Evolutionary conservation across 2,797 vertebrate genomes (phyloP).

Genomic region (Silurus lanzhouensis): DNA sequence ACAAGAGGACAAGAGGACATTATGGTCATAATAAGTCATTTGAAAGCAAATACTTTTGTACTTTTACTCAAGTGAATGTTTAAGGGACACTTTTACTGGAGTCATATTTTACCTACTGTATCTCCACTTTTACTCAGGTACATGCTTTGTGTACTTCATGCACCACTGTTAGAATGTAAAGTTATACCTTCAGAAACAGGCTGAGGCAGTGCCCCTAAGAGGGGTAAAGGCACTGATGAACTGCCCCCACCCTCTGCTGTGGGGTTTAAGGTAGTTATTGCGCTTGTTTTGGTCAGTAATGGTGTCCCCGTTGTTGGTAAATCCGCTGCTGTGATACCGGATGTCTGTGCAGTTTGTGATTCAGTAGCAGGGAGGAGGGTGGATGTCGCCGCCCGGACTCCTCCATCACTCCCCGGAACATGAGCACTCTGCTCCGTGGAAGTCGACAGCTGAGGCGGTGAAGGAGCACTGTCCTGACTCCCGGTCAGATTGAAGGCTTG

Average conservation of each 20-base stretch:
- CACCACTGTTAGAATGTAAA: background rate
- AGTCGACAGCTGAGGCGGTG: background rate
- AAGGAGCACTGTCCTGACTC: background rate
- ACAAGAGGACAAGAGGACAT: too few species aligned
- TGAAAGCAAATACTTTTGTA: too few species aligned
- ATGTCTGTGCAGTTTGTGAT: background rate
- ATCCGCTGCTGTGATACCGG: background rate
- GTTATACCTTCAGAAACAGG: conserved; percentile 50
- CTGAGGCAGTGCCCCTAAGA: conserved; percentile 39
- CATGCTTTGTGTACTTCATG: too few species aligned
- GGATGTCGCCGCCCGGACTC: background rate
- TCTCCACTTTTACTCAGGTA: too few species aligned
- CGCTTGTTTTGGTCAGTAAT: background rate
- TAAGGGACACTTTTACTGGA: too few species aligned
- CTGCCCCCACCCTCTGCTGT: background rate
- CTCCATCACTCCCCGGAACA: background rate
- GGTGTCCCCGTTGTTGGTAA: background rate
- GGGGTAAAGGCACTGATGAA: conserved; percentile 39
- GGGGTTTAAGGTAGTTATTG: background rate
- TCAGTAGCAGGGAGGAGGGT: background rate
- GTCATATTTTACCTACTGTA: too few species aligned
- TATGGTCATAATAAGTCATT: too few species aligned
- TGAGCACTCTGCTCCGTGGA: background rate
- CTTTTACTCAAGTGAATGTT: too few species aligned
- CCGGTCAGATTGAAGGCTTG: conserved; percentile 13